These are phyloP conservation scores for Macrobrachium rosenbergii DNA, from an alignment of 1,140 invertebrate genomes.

Conservation along the genomic window DNA sequence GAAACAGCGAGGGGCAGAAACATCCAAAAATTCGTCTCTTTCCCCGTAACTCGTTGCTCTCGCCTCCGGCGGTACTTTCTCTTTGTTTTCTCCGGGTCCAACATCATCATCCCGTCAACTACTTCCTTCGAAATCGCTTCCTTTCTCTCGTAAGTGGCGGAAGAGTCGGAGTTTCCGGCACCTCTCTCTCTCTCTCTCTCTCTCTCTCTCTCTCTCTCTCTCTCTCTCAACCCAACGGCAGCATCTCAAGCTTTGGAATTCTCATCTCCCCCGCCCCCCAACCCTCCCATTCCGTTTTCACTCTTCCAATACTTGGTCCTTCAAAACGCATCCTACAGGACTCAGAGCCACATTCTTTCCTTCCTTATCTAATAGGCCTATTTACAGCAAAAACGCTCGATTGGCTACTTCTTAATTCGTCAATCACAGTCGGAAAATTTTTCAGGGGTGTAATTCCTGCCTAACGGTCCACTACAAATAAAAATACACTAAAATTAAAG, in stretches of 20 bases:
- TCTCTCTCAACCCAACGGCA: not conserved
- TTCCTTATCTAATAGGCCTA: no score
- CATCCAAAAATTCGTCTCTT: not conserved
- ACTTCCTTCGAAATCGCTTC: not conserved
- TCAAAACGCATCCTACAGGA: no score
- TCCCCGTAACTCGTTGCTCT: no score
- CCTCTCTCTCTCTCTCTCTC: constrained; percentile 10
- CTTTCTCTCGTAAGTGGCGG: not conserved
- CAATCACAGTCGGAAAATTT: no score
- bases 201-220: constrained; percentile 6
- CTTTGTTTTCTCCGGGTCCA: not conserved
- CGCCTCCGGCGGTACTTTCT: not conserved
- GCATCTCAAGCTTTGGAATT: not conserved
- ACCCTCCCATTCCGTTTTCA: not conserved
- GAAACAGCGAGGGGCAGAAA: not conserved
- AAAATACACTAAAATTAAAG: no score
- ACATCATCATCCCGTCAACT: not conserved
- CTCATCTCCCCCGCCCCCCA: not conserved
- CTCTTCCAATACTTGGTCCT: not conserved
- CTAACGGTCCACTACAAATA: no score
- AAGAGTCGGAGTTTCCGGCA: not conserved
- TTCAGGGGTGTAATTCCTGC: no score
- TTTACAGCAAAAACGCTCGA: no score
- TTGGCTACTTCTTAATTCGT: no score
- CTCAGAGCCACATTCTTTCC: no score